These are phyloP conservation scores for Pecten maximus DNA, from an alignment of 2,888 invertebrate genomes.

Conservation along the genomic window DNA sequence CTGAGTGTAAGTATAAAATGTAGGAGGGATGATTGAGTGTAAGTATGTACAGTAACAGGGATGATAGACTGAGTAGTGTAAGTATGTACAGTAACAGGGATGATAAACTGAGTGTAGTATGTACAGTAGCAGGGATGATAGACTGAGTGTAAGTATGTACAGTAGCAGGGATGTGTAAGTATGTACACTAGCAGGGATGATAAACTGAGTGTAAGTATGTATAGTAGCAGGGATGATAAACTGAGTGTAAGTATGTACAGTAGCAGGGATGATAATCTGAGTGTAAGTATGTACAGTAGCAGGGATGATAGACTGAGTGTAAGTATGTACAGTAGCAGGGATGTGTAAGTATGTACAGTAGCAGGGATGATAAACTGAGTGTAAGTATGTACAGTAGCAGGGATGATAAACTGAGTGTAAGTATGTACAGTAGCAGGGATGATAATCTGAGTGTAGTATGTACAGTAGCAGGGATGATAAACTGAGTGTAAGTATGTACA, in stretches of 20 bases:
- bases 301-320: constrained; percentile 82
- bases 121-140: constrained; percentile 83
- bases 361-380: constrained; percentile 82
- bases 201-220: constrained; percentile 82
- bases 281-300: constrained; percentile 84
- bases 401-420: constrained; percentile 82
- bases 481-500: constrained; percentile 83
- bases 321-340: constrained; percentile 83
- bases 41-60: constrained; percentile 83
- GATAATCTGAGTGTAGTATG: constrained; percentile 82
- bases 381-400: constrained; percentile 83
- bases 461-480: constrained; percentile 83
- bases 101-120: constrained; percentile 82
- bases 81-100: constrained; percentile 83
- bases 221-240: constrained; percentile 82
- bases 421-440: constrained; percentile 83
- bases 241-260: constrained; percentile 83
- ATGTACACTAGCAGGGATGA: constrained; percentile 83
- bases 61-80: constrained; percentile 82
- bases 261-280: constrained; percentile 81
- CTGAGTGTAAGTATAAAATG: too few relatives aligned
- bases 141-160: constrained; percentile 83
- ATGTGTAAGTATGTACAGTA: constrained; percentile 82
- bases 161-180: constrained; percentile 82
- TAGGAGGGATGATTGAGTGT: too few relatives aligned